These are phyloP conservation scores for Pteruthius melanotis DNA, from an alignment of 2,113 vertebrate species.

Conservation along the genomic window DNA sequence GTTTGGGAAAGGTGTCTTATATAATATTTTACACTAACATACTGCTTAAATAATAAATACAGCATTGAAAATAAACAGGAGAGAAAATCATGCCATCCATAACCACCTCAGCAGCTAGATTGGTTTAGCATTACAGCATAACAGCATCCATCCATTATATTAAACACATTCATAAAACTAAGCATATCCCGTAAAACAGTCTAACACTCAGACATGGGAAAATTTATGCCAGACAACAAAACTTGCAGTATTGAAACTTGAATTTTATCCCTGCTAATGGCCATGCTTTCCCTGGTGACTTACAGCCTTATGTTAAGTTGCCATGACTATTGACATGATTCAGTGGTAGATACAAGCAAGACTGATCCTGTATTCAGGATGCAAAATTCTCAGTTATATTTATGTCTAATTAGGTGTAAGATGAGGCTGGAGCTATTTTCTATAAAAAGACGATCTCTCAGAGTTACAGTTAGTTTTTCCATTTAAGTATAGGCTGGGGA, in stretches of 20 bases:
- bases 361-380: conserved; percentile 11
- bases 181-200: neutral
- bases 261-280: conserved; percentile 22
- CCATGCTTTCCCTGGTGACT: neutral
- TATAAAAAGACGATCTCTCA: neutral
- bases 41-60: conserved; percentile 37
- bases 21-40: neutral
- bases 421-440: neutral
- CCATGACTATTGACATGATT: neutral
- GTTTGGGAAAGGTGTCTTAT: neutral
- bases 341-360: neutral
- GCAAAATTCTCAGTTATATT: conserved; percentile 1
- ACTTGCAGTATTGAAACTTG: conserved; percentile 5
- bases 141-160: neutral
- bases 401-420: conserved; percentile 17
- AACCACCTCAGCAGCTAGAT: neutral
- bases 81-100: neutral
- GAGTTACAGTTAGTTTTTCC: neutral
- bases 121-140: neutral
- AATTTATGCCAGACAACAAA: neutral
- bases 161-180: conserved; percentile 13
- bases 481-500: neutral
- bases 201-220: neutral
- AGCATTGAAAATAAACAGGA: conserved; percentile 6
- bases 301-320: neutral